Evolutionary conservation across 2,888 invertebrate genomes (phyloP), one percentile per base, ranked within the genome.

Genomic region (Stenurella melanura): DNA sequence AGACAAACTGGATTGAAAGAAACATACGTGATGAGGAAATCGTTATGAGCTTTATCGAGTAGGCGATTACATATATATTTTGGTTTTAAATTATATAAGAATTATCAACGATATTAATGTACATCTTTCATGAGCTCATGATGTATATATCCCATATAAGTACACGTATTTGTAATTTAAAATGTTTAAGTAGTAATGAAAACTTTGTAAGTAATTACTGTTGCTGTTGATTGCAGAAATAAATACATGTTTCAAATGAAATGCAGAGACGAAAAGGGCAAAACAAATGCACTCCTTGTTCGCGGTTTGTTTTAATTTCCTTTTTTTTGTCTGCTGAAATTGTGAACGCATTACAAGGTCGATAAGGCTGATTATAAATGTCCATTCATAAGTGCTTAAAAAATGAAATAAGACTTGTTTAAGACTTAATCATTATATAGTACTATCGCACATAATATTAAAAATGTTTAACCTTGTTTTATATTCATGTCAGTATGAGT

Each of bases 301-400:
- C 73, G 58, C 57, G 38, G 50, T 50, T 50, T 50, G n/a, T 50
- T 60, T 75, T 57, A 63, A 68, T 57, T 73, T 73, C 38, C 69
- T 68, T 70, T 76, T 73, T 76, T 64, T 76, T 38, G 68, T 70
- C 64, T 74, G 69, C 69, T 72, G 73, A 69, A 73, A 76, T 73
- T 57, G 63, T 73, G 72, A 58, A 73, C 74, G 60, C 50, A 60
- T 61, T 68, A 63, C 73, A 76, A 76, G 76, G 75, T 71, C 71
- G 70, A 38, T 71, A 54, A 64, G 26, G 67, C 67, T 38, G 54
- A 67, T 67, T 75, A 75, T 75, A 66, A 75, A 75, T 70, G 70
- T 71, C 70, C 77, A 77, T 77, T 77, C 74, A 77, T 74, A 61
- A 67, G 50, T 26, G 21, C 26, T 67, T 21, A 56, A 67, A 67